Base-by-base conservation (phyloP, 2,888 invertebrate species). In the Stegophylla sp. region DNA sequence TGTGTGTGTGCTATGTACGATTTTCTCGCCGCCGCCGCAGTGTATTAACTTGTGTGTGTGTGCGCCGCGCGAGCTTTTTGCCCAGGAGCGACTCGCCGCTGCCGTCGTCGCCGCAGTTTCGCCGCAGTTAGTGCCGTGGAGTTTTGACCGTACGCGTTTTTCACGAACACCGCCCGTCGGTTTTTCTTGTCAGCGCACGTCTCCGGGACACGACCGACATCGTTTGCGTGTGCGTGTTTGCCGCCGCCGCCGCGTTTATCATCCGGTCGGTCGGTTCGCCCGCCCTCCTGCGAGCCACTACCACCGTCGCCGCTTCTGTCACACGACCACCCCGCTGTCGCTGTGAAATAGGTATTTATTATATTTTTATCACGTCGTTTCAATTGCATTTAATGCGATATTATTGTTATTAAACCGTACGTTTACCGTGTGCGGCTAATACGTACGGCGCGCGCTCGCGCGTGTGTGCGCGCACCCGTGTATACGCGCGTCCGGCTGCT, bases 11-110 rank as follows among this genome's bases (percentile, higher is more conserved):
- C 26, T 48, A 48, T n/a, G 45, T 72, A 41, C 51, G 71, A 34
- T 71, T 53, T 71, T 28, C 67, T 69, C 48, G 26, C 67, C 48
- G 48, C 67, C 67, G 28, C 67, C 48, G 67, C 26, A 28, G 67
- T n/a, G n/a, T 69, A 48, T 69, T 48, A 69, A 69, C 48, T 69
- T 15, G 51, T n/a, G 48, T 51, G 51, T n/a, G 72, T 43, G 23
- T 43, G 56, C 26, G 20, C 45, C 26, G 51, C 34, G 69, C 69
- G 69, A 69, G 51, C 69, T 34, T 69, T 59, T 43, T 73, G 72
- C 43, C 26, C 20, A 63, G 48, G 61, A 61, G 59, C 73, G 28
- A 61, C 28, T 56, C 41, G 41, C 26, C 53, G 53, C 34, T 34
- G 53, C 17, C 53, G 26, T 7, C 10, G 72, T 26, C 23, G 66